phyloP scores from a whole-genome alignment of 1,140 invertebrate genomes.

The Habropoda laboriosa region DNA sequence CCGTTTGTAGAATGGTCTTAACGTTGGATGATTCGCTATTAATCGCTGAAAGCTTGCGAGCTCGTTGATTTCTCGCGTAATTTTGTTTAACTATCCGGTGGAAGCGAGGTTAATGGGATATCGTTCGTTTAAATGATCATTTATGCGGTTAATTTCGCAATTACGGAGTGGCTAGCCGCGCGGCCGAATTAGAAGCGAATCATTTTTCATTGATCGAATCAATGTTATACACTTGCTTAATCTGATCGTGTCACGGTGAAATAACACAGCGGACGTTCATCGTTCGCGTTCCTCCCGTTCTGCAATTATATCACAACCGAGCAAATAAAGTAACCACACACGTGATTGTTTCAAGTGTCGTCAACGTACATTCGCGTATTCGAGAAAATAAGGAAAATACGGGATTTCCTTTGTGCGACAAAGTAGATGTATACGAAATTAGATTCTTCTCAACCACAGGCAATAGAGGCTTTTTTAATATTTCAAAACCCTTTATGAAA shows the following conservation, averaged over 20 bases:
- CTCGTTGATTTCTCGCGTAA: neutral
- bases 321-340: neutral
- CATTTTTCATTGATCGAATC: slow-evolving; percentile 24
- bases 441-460: too few species aligned
- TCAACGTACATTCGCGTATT: too few species aligned
- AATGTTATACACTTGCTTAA: neutral
- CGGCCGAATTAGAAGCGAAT: slow-evolving; percentile 18
- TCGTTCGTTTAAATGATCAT: slow-evolving; percentile 19
- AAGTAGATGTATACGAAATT: too few species aligned
- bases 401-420: too few species aligned
- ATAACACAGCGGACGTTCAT: neutral
- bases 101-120: neutral
- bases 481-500: too few species aligned
- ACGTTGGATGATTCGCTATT: too few species aligned
- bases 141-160: slow-evolving; percentile 18
- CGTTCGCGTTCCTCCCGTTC: neutral
- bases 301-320: neutral
- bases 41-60: neutral
- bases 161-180: neutral
- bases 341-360: neutral
- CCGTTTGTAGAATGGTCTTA: too few species aligned
- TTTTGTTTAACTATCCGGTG: slow-evolving; percentile 1
- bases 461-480: too few species aligned
- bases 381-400: too few species aligned
- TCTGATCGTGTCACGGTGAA: slow-evolving; percentile 16